These are phyloP conservation scores for Sebastes dallii DNA, from an alignment of 2,797 vertebrate genomes.

Conservation along the genomic window DNA sequence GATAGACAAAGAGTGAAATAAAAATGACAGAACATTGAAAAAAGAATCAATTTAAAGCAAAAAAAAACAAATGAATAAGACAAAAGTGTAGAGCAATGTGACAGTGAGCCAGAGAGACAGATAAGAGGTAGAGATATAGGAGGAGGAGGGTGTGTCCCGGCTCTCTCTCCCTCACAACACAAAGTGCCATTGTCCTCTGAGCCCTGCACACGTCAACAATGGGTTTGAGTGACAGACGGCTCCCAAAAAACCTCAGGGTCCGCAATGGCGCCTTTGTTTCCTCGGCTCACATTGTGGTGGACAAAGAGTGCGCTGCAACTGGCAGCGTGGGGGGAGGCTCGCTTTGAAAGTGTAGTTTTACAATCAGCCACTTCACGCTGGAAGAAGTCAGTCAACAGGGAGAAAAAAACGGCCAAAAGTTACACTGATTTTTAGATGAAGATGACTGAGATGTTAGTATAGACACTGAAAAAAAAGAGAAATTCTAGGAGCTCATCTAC, in stretches of 20 bases:
- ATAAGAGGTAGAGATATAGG: constrained; percentile 44
- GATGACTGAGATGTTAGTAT: not conserved
- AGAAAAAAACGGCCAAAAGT: not conserved
- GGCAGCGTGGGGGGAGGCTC: constrained; percentile 53
- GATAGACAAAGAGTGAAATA: not conserved
- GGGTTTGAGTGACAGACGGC: constrained; percentile 78
- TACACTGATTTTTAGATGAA: not conserved
- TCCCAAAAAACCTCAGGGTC: constrained; percentile 69
- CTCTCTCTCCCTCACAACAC: constrained; percentile 64
- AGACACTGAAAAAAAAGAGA: accelerated
- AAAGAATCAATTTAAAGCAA: not conserved
- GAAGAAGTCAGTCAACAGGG: constrained; percentile 14
- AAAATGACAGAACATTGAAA: not conserved
- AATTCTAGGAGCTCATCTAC: not conserved
- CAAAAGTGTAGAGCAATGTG: constrained; percentile 14
- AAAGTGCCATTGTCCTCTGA: constrained; percentile 73
- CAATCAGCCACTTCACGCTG: constrained; percentile 48
- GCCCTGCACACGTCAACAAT: constrained; percentile 78
- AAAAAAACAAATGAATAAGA: not conserved
- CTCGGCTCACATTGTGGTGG: constrained; percentile 64
- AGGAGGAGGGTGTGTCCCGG: constrained; percentile 57
- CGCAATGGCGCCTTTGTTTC: constrained; percentile 77
- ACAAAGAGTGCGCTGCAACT: constrained; percentile 68
- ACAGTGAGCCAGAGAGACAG: constrained; percentile 12
- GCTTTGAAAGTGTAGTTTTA: constrained; percentile 62